Evolutionary conservation across 2,888 invertebrate species (phyloP).

Genomic region (Athripsodes cinereus): DNA sequence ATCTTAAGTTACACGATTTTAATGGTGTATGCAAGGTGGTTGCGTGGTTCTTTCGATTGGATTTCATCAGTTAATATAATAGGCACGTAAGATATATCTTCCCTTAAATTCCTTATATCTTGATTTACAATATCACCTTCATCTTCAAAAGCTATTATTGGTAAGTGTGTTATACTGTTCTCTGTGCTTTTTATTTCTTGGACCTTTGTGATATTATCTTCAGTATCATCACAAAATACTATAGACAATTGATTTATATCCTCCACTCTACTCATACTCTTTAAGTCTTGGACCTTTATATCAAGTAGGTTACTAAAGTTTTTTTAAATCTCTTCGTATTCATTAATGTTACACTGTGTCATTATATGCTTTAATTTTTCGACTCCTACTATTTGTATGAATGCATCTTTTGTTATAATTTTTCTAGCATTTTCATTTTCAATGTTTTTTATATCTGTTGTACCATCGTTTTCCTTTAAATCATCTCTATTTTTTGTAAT

Average conservation of each 20-base stretch:
- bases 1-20: not conserved
- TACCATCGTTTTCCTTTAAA: not conserved
- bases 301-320: not conserved
- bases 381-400: not conserved
- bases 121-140: not conserved
- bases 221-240: no score
- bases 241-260: no score
- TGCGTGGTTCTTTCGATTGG: not conserved
- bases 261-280: no score
- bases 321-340: not conserved
- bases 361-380: not conserved
- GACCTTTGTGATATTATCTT: no score
- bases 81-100: not conserved
- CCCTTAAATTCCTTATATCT: not conserved
- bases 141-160: not conserved
- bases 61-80: not conserved
- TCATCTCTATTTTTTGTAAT: not conserved
- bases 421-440: not conserved
- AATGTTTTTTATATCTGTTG: not conserved
- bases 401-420: not conserved
- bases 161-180: not conserved
- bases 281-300: not conserved
- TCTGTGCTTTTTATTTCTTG: not conserved
- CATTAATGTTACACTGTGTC: not conserved
- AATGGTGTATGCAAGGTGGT: not conserved